Evolutionary conservation across 2,888 invertebrate species (phyloP), one percentile per base, ranked within the genome.

Genomic region (Augiades crinisus): DNA sequence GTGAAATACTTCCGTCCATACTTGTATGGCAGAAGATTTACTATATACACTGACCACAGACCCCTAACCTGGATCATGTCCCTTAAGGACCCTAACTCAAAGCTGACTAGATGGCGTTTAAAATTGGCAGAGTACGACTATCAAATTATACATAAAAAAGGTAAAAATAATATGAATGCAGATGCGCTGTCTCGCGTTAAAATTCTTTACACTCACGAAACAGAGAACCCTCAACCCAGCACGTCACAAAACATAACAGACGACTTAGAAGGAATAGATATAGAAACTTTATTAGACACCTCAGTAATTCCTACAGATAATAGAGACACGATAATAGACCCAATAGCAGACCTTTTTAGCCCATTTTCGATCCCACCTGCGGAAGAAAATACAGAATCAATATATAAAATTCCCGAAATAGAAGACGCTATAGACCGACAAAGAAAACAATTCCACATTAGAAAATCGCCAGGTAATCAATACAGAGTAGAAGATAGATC

Each of bases 11-110:
- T 78, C 7, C 52, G 74, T 38, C 74, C 73, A 3, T 76, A 75
- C 17, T 16, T 80, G 4, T 77, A 73, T 17, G 75, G 74, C 2
- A 60, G 58, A 17, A 61, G 65, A 47, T 80, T 83, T 24, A 65
- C 53, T 0, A 75, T 82, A 0, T 64, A 71, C 2, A 81, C 76
- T 0, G 81, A 83, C 45, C 80, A 81, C 51, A 60, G 68, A 44
- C 74, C 75, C 1, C 46, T 80, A 2, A 61, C 58, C 2, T 80
- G 74, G 70, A 43, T 80, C 0, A 68, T 75, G 61, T 65, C 58
- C 0, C 33, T 76, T 0, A 78, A 78, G 60, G 74, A 79, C 5
- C 76, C 75, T 0, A 74, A 70, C 19, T 70, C 71, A 0, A 63
- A 75, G 56, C 54, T 78, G 2, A 67, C 65, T 1, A 41, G 78